Evolutionary conservation across 2,797 vertebrate genomes (phyloP), one percentile per base, ranked within the genome.

Genomic region (Adrianichthys oophorus): DNA sequence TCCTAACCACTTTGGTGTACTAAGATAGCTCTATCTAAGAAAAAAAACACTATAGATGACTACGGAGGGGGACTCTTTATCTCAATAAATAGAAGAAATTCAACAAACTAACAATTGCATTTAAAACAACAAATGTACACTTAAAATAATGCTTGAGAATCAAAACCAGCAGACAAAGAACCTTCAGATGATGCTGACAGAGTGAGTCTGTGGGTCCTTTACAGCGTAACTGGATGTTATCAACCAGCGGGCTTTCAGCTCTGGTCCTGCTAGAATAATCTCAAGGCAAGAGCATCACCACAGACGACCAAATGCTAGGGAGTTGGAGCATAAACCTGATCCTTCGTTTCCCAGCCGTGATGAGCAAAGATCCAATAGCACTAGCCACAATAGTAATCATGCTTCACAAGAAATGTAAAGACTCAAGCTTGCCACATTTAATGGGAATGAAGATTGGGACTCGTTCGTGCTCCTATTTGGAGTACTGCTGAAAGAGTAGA

Each of bases 361-460:
- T 52, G 32, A 40, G 2, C 17, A 12, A 15, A 41, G 37, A 13
- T 4, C 2, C 1, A 19, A 41, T 10, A 41, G n/a, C n/a, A 10
- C 24, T 4, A 16, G 6, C 16, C 15, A 3, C 48, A 19, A 19
- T 2, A 10, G 21, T 40, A 15, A 23, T 7, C 15, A 41, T 19
- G 19, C 51, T 42, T 19, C 19, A 19, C 19, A 19, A 19, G 19
- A 19, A 19, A 19, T 19, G 1, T 19, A 19, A 2, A 19, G 19
- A 19, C 19, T 2, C 19, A 53, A 53, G 41, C 15, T 42, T 1
- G 15, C 37, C 15, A 53, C 4, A 16, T 42, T 23, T 42, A 19
- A 53, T 42, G 51, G 40, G 10, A 24, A 53, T 41, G 51, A 53
- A 4, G 37, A 41, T 14, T 24, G 51, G 51, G 40, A 42, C 19